These are phyloP conservation scores for Apostichopus leukothele DNA, from an alignment of 53 echinoderm and acorn worm species.

Conservation along the genomic window DNA sequence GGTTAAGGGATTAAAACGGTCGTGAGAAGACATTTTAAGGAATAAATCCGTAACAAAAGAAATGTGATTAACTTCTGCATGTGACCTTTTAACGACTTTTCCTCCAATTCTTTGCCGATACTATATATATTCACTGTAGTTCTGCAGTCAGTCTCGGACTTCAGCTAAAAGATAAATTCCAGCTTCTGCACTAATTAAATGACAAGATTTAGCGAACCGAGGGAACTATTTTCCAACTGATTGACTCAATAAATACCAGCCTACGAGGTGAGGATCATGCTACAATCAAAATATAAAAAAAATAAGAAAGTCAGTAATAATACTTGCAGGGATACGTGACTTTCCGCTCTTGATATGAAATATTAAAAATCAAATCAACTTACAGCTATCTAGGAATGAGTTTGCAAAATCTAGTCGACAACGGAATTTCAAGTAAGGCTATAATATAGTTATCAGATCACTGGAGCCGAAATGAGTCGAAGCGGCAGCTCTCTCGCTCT, in stretches of 20 bases:
- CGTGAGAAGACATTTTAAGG: slow-evolving; percentile 1
- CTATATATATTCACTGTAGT: neutral
- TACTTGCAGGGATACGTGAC: neutral
- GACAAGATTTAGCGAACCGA: slow-evolving; percentile 32
- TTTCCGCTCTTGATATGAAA: slow-evolving; percentile 1
- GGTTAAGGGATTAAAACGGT: neutral
- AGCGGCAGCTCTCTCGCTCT: too few relatives aligned
- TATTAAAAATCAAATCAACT: slow-evolving; percentile 41
- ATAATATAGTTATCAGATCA: slow-evolving; percentile 5
- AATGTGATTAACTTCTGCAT: neutral
- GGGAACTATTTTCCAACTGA: slow-evolving; percentile 23
- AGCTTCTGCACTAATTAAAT: slow-evolving; percentile 27
- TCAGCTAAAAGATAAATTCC: neutral
- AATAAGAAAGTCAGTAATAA: neutral
- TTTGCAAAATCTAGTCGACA: neutral
- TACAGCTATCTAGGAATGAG: neutral
- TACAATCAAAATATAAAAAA: neutral
- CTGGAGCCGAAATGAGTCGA: neutral
- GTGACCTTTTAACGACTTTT: neutral
- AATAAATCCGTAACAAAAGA: neutral
- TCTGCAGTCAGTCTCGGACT: neutral
- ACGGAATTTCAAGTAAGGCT: neutral
- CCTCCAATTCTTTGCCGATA: neutral
- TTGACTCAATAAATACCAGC: slow-evolving; percentile 33
- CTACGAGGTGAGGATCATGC: neutral